Evolutionary conservation across 2,797 vertebrate species (phyloP), one percentile per base, ranked within the genome.

Genomic region (Sphenopsis melanotis): DNA sequence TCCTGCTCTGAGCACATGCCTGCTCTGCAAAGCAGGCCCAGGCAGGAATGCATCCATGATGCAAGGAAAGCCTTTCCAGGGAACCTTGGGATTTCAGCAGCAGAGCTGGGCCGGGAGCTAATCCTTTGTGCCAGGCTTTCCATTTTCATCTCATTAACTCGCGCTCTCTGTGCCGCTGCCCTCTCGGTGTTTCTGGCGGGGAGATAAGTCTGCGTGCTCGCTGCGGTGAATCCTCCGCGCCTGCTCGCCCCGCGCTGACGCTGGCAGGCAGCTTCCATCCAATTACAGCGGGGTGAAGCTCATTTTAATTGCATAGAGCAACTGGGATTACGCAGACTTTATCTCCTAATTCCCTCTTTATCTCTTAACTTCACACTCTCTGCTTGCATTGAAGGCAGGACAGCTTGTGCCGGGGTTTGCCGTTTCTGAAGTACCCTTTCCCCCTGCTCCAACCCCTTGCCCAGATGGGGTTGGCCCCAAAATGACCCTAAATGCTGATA

Each of bases 261-360:
- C 94, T 96, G 96, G 94, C 93, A 94, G 94, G 78, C 89, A 65
- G 95, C 96, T 95, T 91, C 96, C 95, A 89, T 89, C 96, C 96
- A 97, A 94, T 97, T 97, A 97, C 94, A 93, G 94, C 2, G 4
- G 95, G 94, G 95, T 92, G 96, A 97, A 97, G 95, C 97, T 97
- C 96, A 96, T 97, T 97, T 97, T 97, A 96, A 97, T 97, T 97
- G 96, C 96, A 96, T 91, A 89, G 96, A 97, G 96, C 95, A 93
- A 91, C 94, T 81, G 93, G 97, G 97, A 97, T 97, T 97, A 97
- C 74, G 91, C 89, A 91, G 96, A 96, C 96, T 94, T 97, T 97
- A 97, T 97, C 97, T 89, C 82, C 89, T 97, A 97, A 97, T 97
- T 97, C 95, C 96, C 94, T 95, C 96, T 97, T 97, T 97, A 97